Conservation (phyloP, 2,797 vertebrate species). For the Vespertilio murinus region DNA sequence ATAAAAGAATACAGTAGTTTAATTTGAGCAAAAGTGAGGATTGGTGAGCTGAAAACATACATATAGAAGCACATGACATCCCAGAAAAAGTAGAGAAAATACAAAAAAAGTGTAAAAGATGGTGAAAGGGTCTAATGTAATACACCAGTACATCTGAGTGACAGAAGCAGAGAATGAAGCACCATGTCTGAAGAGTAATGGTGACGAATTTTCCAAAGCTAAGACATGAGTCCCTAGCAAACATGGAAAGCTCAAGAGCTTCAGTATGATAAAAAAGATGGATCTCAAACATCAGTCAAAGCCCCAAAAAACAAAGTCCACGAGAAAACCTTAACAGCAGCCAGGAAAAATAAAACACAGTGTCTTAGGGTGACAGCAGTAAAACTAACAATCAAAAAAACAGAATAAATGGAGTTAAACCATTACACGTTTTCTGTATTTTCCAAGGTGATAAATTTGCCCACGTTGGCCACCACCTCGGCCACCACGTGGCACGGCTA, state of each 20-base stretch:
- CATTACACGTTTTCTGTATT: not conserved
- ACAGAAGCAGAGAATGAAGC: not conserved
- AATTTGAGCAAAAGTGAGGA: not conserved
- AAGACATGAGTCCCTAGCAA: not conserved
- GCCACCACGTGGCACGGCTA: not conserved
- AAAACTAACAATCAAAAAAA: not conserved
- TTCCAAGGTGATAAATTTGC: not conserved
- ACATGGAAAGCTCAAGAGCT: not conserved
- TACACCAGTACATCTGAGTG: not conserved
- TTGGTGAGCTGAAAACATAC: not conserved
- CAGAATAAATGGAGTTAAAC: not conserved
- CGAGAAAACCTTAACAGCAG: not conserved
- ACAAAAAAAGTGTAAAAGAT: not conserved
- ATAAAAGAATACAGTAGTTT: too few species aligned
- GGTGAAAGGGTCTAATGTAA: not conserved
- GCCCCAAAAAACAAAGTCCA: not conserved
- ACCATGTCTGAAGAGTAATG: not conserved
- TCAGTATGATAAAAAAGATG: not conserved
- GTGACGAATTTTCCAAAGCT: not conserved
- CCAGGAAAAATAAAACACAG: not conserved
- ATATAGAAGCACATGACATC: not conserved
- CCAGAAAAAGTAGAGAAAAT: not conserved
- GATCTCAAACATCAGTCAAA: not conserved
- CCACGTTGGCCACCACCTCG: not conserved
- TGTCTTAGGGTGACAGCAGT: not conserved